Percentiles rank a stretch among this genome's conserved stretches.
Evolutionary conservation across 2,888 invertebrate genomes (phyloP).

Genomic region (Drosophila stalkeri): DNA sequence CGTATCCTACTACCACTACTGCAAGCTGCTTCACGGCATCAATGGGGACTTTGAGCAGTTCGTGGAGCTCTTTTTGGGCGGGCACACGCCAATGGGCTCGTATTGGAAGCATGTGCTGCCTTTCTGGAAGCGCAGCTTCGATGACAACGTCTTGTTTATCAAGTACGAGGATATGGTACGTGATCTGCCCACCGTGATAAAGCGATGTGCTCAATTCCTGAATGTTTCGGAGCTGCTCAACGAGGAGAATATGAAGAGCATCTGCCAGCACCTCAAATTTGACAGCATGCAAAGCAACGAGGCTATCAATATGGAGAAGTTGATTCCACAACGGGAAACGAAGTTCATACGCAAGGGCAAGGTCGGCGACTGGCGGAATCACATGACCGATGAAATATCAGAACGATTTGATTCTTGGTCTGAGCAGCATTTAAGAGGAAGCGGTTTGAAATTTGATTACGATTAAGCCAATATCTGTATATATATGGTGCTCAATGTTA

Average conservation of each 20-base stretch:
- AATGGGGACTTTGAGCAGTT: constrained; percentile 90
- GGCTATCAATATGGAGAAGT: constrained; percentile 90
- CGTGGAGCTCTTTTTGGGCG: constrained; percentile 90
- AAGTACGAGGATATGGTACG: constrained; percentile 93
- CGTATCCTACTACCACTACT: constrained; percentile 95
- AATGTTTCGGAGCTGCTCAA: constrained; percentile 88
- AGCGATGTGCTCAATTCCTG: constrained; percentile 87
- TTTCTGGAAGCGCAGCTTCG: constrained; percentile 90
- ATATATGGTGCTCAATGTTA: background rate
- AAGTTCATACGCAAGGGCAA: constrained; percentile 92
- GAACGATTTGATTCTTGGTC: constrained; percentile 91
- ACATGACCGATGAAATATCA: constrained; percentile 90
- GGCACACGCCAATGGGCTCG: constrained; percentile 88
- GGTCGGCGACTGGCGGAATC: constrained; percentile 91
- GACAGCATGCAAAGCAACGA: constrained; percentile 93
- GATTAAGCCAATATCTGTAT: constrained; percentile 52
- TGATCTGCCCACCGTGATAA: constrained; percentile 89
- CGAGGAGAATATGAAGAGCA: constrained; percentile 88
- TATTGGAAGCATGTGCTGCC: constrained; percentile 89
- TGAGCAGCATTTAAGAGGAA: constrained; percentile 87
- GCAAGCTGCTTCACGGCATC: constrained; percentile 89
- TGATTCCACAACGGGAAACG: constrained; percentile 86
- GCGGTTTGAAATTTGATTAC: constrained; percentile 88
- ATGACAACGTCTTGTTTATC: constrained; percentile 91
- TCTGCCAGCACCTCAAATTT: constrained; percentile 92